Conservation (phyloP, 2,113 vertebrate genomes). For the Poeciliopsis turrubarensis region DNA sequence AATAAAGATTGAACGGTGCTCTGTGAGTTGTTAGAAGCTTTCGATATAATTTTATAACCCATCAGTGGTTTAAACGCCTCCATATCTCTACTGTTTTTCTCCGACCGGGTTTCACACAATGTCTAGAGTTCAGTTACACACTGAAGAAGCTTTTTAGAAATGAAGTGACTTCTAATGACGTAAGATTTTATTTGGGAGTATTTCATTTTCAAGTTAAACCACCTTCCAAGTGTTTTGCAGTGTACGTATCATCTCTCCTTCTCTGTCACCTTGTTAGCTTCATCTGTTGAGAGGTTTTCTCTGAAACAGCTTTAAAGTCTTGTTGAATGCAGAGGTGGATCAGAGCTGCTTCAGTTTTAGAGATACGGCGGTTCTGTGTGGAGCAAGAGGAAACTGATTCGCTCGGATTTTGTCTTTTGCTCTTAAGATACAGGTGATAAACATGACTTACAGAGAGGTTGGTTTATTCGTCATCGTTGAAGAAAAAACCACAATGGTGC, state of each 20-base stretch:
- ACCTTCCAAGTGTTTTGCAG: no score
- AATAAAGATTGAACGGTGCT: no score
- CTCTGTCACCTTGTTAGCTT: constrained; percentile 24
- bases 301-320: constrained; percentile 33
- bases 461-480: background rate
- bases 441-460: background rate
- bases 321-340: constrained; percentile 41
- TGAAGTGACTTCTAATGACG: no score
- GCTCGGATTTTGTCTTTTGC: background rate
- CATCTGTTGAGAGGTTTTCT: constrained; percentile 44
- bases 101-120: no score
- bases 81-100: no score
- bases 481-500: background rate
- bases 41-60: no score
- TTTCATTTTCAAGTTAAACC: no score
- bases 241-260: constrained; percentile 16
- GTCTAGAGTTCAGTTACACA: no score
- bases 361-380: constrained; percentile 14
- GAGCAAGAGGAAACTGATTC: constrained; percentile 13
- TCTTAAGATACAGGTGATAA: background rate
- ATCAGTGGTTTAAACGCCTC: no score
- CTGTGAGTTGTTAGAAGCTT: no score
- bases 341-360: constrained; percentile 19
- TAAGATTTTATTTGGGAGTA: no score
- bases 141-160: no score